Evolutionary conservation across 1,140 invertebrate genomes (phyloP), one percentile per base, ranked within the genome.

Genomic region (Pseudobourletiella spinata): DNA sequence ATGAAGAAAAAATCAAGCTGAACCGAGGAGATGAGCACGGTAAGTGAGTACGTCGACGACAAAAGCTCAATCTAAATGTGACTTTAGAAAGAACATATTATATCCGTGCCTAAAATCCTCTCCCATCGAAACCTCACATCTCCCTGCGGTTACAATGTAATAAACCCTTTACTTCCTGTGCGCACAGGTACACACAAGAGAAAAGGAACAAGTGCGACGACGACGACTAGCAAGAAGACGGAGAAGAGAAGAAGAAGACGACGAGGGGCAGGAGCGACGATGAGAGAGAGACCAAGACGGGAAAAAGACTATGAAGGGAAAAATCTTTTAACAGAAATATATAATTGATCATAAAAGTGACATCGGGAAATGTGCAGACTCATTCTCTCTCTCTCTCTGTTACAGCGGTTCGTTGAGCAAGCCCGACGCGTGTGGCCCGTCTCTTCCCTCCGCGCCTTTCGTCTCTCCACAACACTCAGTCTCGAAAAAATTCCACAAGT

Each of bases 311-410:
- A 39, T 11, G 32, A 39, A 39, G n/a, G n/a, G 32, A 39, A 39
- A 39, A 39, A 39, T 39, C 32, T 39, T 39, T 39, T 39, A 39
- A 25, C 14, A 51, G 48, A 25, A 51, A 35, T 32, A 55, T 55
- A 55, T 55, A 55, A 55, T 55, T 55, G 52, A 55, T 55, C 52
- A 55, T 55, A 55, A 55, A 55, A 55, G 52, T 55, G 52, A 55
- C 52, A 55, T 55, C 52, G 28, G 30, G 22, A 55, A 55, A 55
- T 11, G 4, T 55, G 52, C 52, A 55, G 2, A 35, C 52, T 55
- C 52, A 55, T 35, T 55, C 32, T 35, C 3, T 29, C 3, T 26
- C 3, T n/a, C n/a, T n/a, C n/a, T n/a, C n/a, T n/a, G n/a, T n/a
- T 29, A 25, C 22, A 35, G 30, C 52, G 52, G 29, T 55, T 55